Evolutionary conservation across 2,888 invertebrate genomes (phyloP).

Genomic region (Serrognathus titanus): DNA sequence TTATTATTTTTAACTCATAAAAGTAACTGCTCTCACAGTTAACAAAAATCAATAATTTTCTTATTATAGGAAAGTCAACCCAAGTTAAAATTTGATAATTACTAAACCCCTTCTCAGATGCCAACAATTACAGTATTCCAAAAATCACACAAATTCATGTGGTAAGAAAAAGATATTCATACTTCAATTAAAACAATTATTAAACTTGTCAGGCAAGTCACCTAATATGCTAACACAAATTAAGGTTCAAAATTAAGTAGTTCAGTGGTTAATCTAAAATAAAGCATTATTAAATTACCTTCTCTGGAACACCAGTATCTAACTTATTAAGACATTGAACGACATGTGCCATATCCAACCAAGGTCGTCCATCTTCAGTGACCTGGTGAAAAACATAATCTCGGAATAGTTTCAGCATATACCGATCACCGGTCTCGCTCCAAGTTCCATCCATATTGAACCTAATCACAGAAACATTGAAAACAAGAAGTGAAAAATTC

Average conservation of each 20-base stretch:
- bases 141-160: no score
- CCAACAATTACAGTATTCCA: not conserved
- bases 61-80: no score
- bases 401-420: slow-evolving; percentile 96
- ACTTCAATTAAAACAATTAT: no score
- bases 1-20: no score
- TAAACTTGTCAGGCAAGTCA: no score
- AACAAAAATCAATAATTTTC: no score
- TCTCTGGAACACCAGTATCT: slow-evolving; percentile 76
- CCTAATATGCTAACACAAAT: no score
- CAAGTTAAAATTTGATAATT: no score
- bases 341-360: slow-evolving; percentile 95
- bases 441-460: slow-evolving; percentile 90
- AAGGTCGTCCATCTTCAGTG: slow-evolving; percentile 86
- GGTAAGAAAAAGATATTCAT: no score
- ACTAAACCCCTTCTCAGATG: not conserved
- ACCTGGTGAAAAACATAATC: slow-evolving; percentile 98
- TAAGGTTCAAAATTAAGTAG: no score
- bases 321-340: slow-evolving; percentile 91
- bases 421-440: slow-evolving; percentile 98
- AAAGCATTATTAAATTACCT: slow-evolving; percentile 52
- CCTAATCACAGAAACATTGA: slow-evolving; percentile 49
- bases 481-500: slow-evolving; percentile 2
- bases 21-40: no score
- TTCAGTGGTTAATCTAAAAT: no score